Base-by-base conservation (phyloP, 1,140 invertebrate genomes). In the Aphis craccivora region DNA sequence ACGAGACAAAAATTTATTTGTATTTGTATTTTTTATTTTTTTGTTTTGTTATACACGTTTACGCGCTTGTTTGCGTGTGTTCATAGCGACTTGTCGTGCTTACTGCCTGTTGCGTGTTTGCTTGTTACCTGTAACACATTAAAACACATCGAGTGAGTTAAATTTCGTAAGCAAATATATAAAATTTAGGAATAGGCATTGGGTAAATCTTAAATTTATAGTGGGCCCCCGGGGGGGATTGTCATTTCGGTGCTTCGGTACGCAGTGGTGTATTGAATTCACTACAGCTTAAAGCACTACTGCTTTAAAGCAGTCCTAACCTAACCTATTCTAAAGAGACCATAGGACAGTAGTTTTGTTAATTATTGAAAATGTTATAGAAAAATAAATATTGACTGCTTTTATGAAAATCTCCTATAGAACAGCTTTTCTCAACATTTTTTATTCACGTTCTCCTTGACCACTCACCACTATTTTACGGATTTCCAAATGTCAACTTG, bases 81-180 rank as follows among this genome's bases (percentile, higher is more conserved):
- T 76, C 60, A n/a, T 76, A n/a, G 5, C 9, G 25, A n/a, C 5
- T 67, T 76, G 0, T 18, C 23, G 35, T 81, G 30, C 23, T 93
- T 93, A 93, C 51, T 93, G 91, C n/a, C 81, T 93, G 91, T 93
- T 93, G 67, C 81, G 91, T 48, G 37, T 40, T 84, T 93, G 81
- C 91, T 93, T 93, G 91, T 93, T 84, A 53, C 91, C 91, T 93
- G 51, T 43, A 43, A 92, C 23, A 84, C 53, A 91, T n/a, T 37
- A 86, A 86, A 43, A 53, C 4, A 91, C 30, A 90, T 20, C 18
- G 6, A 48, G 48, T 48, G 35, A 40, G 40, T 45, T 86, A 45
- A 86, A 86, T 30, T 45, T 43, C 5, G 1, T 45, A 45, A 4
- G 18, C 25, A 86, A n/a, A n/a, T 76, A n/a, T 6, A 67, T n/a